phyloP scores from a whole-genome alignment of 2,888 invertebrate species.

The Fragum fragum region DNA sequence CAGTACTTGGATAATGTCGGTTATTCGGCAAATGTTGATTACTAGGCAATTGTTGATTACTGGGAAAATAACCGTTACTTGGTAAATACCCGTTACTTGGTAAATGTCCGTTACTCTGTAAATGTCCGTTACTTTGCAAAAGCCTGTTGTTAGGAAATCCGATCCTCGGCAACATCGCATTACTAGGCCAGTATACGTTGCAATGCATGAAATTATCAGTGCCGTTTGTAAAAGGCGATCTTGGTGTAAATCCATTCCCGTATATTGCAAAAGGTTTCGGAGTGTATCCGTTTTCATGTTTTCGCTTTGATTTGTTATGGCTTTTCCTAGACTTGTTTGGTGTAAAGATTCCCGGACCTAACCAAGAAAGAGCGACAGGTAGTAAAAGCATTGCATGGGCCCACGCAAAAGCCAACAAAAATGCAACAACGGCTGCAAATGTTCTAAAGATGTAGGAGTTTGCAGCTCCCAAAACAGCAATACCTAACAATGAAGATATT shows the following conservation, averaged over 20 bases:
- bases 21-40: background rate
- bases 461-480: slow-evolving; percentile 6
- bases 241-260: background rate
- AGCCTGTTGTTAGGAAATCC: too few species aligned
- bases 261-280: background rate
- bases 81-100: background rate
- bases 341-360: slow-evolving; percentile 32
- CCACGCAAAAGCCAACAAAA: slow-evolving; percentile 9
- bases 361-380: slow-evolving; percentile 22
- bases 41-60: background rate
- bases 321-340: background rate
- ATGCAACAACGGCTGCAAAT: slow-evolving; percentile 20
- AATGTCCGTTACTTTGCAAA: background rate
- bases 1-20: background rate
- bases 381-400: slow-evolving; percentile 13
- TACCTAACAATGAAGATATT: slow-evolving; percentile 20
- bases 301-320: background rate
- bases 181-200: too few species aligned
- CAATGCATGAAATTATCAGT: too few species aligned
- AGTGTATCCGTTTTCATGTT: background rate
- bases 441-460: slow-evolving; percentile 18
- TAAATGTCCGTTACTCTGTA: background rate
- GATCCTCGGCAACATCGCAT: too few species aligned
- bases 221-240: background rate
- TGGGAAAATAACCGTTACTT: background rate